Conservation (phyloP, 2,888 invertebrate genomes). For the Mesodorylaimus sp. region DNA sequence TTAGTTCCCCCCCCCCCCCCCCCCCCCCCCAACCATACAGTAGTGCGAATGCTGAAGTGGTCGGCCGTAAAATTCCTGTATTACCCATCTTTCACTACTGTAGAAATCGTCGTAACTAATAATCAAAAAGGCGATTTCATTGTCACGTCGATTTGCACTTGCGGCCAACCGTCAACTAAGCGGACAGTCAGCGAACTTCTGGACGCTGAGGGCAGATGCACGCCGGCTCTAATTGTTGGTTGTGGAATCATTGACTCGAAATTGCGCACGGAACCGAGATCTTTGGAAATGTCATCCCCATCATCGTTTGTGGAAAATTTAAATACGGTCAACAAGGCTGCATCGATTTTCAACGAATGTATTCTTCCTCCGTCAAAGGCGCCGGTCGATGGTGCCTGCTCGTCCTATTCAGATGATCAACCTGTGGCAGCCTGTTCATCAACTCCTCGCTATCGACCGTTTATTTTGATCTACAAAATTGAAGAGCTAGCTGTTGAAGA, state of each 20-base stretch:
- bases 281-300: background rate
- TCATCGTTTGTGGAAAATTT: background rate
- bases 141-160: slow-evolving; percentile 5
- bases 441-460: slow-evolving; percentile 4
- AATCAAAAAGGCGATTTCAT: slow-evolving; percentile 1
- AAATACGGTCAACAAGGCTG: slow-evolving; percentile 3
- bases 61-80: no score
- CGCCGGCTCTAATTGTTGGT: slow-evolving; percentile 3
- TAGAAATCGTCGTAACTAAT: background rate
- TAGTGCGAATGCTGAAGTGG: no score
- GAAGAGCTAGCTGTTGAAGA: no score
- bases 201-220: background rate
- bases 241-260: background rate
- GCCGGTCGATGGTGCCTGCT: background rate
- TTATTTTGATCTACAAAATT: slow-evolving; percentile 10
- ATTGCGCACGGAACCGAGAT: background rate
- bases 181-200: background rate
- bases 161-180: background rate
- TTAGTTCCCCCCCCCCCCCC: no score
- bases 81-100: no score
- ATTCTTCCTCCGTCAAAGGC: background rate
- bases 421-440: background rate
- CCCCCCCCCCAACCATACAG: no score
- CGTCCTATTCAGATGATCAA: background rate
- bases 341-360: background rate